Conservation (phyloP, 37 sponge, comb jelly and placozoan genomes). For the Halisarca cf. caerulea region DNA sequence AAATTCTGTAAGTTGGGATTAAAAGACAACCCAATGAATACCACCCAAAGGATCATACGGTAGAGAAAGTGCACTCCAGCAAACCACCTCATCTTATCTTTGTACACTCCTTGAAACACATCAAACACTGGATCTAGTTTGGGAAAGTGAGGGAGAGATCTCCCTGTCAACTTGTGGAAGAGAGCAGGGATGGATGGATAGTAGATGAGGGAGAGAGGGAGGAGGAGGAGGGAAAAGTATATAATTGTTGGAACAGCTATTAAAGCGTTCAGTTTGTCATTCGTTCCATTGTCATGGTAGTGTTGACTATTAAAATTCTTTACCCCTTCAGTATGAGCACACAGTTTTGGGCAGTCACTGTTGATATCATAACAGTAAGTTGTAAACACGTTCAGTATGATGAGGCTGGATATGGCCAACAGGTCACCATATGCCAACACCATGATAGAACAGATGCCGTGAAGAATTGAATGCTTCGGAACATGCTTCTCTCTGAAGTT, state of each 20-base stretch:
- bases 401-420: background rate
- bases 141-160: background rate
- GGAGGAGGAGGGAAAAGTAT: background rate
- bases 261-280: too few relatives aligned
- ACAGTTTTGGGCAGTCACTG: background rate
- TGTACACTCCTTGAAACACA: conserved; percentile 10
- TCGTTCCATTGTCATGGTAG: too few relatives aligned
- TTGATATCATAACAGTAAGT: background rate
- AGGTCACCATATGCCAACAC: conserved; percentile 2
- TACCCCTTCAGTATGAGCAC: too few relatives aligned
- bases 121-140: conserved; percentile 31
- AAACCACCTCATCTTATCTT: background rate
- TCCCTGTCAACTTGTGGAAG: background rate
- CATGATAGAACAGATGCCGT: background rate
- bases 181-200: background rate
- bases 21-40: background rate
- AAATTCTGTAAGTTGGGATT: background rate
- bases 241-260: background rate
- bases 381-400: background rate
- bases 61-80: conserved; percentile 9
- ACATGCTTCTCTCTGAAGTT: conserved; percentile 12
- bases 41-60: conserved; percentile 2
- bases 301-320: too few relatives aligned
- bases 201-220: conserved; percentile 7
- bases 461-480: background rate